These are phyloP conservation scores for Ormia ochracea DNA, from an alignment of 2,888 invertebrate species.

Conservation along the genomic window DNA sequence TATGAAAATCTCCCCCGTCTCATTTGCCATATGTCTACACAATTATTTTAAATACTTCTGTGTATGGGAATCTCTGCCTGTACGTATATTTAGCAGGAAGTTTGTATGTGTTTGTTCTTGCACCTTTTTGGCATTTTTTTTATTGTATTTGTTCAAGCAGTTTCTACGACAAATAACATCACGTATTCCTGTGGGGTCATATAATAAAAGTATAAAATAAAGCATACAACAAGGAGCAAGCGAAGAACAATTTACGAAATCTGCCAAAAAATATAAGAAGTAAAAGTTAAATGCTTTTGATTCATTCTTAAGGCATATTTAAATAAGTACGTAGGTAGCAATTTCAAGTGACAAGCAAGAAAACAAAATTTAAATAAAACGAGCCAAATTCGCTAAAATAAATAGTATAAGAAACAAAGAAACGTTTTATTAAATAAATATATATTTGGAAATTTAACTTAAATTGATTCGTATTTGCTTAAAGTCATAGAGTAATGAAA, in stretches of 20 bases:
- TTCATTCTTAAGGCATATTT: neutral
- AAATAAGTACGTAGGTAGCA: neutral
- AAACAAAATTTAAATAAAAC: no score
- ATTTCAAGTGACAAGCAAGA: no score
- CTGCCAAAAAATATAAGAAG: conserved; percentile 12
- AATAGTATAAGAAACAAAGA: no score
- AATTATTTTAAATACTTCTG: no score
- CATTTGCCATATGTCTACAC: no score
- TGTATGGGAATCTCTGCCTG: neutral
- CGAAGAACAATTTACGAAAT: conserved; percentile 40
- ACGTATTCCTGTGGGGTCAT: conserved; percentile 51
- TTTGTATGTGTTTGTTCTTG: neutral
- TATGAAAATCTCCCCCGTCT: no score
- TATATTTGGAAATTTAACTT: no score
- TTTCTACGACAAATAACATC: conserved; percentile 55
- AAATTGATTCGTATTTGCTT: no score
- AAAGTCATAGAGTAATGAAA: no score
- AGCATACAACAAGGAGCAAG: conserved; percentile 13
- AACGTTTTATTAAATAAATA: no score
- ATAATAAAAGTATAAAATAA: conserved; percentile 28
- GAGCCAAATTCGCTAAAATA: no score
- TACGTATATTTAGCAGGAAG: neutral
- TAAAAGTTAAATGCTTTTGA: neutral
- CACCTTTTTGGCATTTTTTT: neutral
- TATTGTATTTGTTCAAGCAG: neutral